These are phyloP conservation scores for Dicentrarchus labrax DNA, from an alignment of 2,113 vertebrate species.

Conservation along the genomic window DNA sequence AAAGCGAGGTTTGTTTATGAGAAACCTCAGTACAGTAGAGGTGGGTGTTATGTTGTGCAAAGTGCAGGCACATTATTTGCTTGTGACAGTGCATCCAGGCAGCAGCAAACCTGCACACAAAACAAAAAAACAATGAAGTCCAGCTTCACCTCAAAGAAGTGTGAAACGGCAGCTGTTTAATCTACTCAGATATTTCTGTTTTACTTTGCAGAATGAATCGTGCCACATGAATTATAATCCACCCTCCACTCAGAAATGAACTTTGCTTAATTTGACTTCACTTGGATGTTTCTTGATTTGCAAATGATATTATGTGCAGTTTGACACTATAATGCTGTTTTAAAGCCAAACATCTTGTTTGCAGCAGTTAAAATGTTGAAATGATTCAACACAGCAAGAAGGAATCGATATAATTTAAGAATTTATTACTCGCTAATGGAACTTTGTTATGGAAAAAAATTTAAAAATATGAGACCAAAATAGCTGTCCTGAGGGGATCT, in stretches of 20 bases:
- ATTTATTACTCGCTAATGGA: no score
- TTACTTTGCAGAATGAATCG: no score
- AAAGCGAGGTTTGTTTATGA: constrained; percentile 38
- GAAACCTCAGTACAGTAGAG: constrained; percentile 20
- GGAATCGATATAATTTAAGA: no score
- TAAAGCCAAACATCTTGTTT: not conserved
- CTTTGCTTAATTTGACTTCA: not conserved
- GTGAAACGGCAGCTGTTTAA: constrained; percentile 6
- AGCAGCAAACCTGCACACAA: constrained; percentile 36
- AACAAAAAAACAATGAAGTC: not conserved
- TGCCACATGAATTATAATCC: no score
- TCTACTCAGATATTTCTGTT: no score
- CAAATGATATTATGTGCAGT: no score
- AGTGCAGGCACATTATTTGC: constrained; percentile 41
- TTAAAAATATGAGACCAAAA: no score
- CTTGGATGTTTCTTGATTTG: not conserved
- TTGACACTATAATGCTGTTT: not conserved
- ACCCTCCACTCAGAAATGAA: no score
- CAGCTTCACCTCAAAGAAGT: constrained; percentile 18
- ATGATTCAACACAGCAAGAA: not conserved
- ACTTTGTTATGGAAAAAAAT: no score
- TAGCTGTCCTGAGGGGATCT: no score
- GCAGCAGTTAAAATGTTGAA: not conserved
- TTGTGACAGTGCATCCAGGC: constrained; percentile 1
- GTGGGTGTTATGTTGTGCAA: constrained; percentile 61